A percentile compares a stretch with the other conserved stretches of the same genome.
These are phyloP conservation scores for Parotocinclus haroldoi DNA, from an alignment of 2,797 vertebrate genomes.

Conservation along the genomic window DNA sequence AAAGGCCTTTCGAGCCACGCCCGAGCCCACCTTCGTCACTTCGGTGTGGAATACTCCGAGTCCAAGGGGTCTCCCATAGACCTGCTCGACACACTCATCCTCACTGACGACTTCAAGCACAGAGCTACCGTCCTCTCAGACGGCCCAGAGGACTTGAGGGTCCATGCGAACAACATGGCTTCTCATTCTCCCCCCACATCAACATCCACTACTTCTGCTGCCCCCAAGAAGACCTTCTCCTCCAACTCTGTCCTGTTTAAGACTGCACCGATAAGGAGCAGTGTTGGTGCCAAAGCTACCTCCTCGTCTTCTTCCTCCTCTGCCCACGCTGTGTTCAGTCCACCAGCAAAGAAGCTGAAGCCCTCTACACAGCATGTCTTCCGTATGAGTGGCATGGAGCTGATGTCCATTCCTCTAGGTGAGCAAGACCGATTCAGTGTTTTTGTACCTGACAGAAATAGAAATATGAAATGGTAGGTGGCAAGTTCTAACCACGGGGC, in stretches of 20 bases:
- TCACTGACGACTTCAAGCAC: constrained; percentile 86
- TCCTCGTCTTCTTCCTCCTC: constrained; percentile 69
- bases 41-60: constrained; percentile 88
- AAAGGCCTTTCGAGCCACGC: constrained; percentile 92
- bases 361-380: constrained; percentile 81
- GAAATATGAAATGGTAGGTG: too few relatives aligned
- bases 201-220: constrained; percentile 51
- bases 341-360: constrained; percentile 74
- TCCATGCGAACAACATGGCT: constrained; percentile 42
- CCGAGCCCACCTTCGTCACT: constrained; percentile 88
- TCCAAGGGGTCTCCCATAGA: constrained; percentile 90
- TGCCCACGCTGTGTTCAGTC: constrained; percentile 68
- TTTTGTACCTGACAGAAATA: too few relatives aligned
- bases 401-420: constrained; percentile 81
- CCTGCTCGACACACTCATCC: constrained; percentile 85
- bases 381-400: constrained; percentile 79
- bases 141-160: constrained; percentile 60
- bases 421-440: constrained; percentile 48
- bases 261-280: constrained; percentile 57
- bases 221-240: constrained; percentile 44
- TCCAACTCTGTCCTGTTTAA: constrained; percentile 66
- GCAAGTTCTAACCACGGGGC: too few relatives aligned
- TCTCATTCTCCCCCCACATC: constrained; percentile 59
- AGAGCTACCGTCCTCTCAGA: constrained; percentile 70
- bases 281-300: constrained; percentile 69